These are phyloP conservation scores for Celastrina argiolus DNA, from an alignment of 2,888 invertebrate species.

Conservation along the genomic window DNA sequence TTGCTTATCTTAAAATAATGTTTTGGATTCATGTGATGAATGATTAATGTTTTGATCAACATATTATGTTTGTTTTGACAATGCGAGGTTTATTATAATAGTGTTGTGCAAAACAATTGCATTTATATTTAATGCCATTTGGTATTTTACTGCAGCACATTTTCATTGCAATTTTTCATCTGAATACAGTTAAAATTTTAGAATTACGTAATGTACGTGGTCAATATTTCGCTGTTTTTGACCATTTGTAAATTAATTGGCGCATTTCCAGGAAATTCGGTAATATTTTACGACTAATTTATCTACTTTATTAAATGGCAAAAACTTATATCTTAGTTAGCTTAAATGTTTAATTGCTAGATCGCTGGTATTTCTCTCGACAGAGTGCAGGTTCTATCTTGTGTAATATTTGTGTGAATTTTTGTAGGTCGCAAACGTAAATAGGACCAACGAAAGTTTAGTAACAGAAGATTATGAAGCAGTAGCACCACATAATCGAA, in stretches of 20 bases:
- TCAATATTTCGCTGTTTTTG: neutral
- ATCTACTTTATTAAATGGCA: neutral
- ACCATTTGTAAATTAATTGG: neutral
- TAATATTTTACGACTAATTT: neutral
- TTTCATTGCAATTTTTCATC: neutral
- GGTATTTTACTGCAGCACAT: neutral
- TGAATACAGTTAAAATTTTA: neutral
- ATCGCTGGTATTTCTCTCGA: too few species aligned
- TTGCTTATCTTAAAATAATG: neutral
- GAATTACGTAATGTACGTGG: neutral
- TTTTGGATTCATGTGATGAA: neutral
- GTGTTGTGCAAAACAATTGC: neutral
- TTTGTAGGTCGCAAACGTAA: neutral
- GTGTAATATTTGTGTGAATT: neutral
- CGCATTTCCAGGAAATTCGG: conserved; percentile 4
- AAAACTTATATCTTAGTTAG: neutral
- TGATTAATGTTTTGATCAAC: neutral
- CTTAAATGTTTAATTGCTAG: too few species aligned
- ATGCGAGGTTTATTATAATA: neutral
- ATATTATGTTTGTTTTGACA: neutral
- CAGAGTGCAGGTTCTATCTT: too few species aligned
- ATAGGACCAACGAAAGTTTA: neutral
- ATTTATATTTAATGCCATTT: neutral
- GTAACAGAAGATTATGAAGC: neutral
- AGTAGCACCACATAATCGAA: neutral